Percentiles rank a stretch among this genome's conserved stretches.
Evolutionary conservation across 1,140 invertebrate species (phyloP).

Genomic region (Teleopsis dalmanni): DNA sequence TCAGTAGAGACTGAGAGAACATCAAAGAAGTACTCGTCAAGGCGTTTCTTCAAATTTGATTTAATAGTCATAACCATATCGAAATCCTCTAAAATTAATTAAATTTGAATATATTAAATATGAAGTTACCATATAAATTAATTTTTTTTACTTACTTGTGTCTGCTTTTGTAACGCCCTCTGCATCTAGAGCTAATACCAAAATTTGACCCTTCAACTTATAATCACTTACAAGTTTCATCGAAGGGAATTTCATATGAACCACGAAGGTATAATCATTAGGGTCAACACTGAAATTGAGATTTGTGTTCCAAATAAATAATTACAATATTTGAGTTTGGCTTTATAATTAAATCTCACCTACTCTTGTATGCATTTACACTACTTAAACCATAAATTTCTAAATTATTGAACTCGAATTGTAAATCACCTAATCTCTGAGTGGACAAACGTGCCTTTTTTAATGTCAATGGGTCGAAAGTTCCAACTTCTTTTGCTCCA

Average conservation of each 20-base stretch:
- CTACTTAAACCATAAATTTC: constrained; percentile 16
- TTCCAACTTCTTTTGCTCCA: constrained; percentile 13
- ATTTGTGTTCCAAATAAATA: neutral
- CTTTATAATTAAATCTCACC: constrained; percentile 6
- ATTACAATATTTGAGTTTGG: neutral
- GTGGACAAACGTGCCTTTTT: constrained; percentile 14
- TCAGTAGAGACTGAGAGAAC: neutral
- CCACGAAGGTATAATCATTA: constrained; percentile 12
- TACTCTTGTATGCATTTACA: constrained; percentile 15
- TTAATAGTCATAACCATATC: constrained; percentile 14
- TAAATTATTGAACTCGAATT: constrained; percentile 16
- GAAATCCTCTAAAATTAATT: constrained; percentile 13
- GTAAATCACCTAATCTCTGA: constrained; percentile 15
- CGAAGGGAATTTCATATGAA: constrained; percentile 13
- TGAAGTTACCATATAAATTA: neutral
- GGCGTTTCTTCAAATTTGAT: constrained; percentile 5
- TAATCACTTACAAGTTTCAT: constrained; percentile 45
- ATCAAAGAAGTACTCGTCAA: constrained; percentile 5
- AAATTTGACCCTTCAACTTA: constrained; percentile 58
- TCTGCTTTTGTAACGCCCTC: constrained; percentile 59
- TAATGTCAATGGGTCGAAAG: constrained; percentile 20
- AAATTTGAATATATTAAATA: no score
- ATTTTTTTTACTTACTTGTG: constrained; percentile 48
- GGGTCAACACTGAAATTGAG: neutral
- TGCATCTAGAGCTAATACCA: constrained; percentile 58